These are phyloP conservation scores for Oceanodroma leucorhoa DNA, from an alignment of 2,797 vertebrate genomes.

Conservation along the genomic window DNA sequence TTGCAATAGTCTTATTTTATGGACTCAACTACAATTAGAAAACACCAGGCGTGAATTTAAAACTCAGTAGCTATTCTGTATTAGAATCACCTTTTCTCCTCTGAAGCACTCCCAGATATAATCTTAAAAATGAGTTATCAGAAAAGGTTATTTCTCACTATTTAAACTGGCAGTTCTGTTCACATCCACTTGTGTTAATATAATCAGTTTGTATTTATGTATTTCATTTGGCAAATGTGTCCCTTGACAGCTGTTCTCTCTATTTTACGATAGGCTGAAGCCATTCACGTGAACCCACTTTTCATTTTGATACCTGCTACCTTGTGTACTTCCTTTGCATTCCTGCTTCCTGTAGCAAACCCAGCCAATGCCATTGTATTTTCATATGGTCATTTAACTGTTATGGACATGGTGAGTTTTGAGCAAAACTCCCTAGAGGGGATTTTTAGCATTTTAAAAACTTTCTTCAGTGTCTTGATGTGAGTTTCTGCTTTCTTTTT, in stretches of 20 bases:
- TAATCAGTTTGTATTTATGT: background rate
- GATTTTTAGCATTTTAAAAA: background rate
- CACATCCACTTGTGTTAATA: background rate
- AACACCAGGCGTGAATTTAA: background rate
- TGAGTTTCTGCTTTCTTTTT: conserved; percentile 12
- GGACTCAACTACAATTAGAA: background rate
- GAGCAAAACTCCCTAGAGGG: background rate
- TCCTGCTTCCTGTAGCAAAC: conserved; percentile 90
- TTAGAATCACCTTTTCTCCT: background rate
- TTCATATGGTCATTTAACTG: conserved; percentile 85
- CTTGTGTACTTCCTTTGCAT: conserved; percentile 90
- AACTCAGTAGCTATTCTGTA: background rate
- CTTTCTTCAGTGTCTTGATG: background rate
- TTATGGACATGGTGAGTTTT: conserved; percentile 88
- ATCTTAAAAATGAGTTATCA: background rate
- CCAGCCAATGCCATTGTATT: conserved; percentile 91
- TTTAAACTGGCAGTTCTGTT: background rate
- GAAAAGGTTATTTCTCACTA: background rate
- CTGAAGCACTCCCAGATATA: background rate
- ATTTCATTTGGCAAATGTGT: background rate
- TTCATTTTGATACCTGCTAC: conserved; percentile 89
- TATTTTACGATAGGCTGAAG: conserved; percentile 82
- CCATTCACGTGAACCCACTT: conserved; percentile 88
- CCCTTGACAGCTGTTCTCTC: background rate
- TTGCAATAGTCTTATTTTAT: background rate